phyloP scores from a whole-genome alignment of 1,140 invertebrate genomes.

The Drosophila ananassae region DNA sequence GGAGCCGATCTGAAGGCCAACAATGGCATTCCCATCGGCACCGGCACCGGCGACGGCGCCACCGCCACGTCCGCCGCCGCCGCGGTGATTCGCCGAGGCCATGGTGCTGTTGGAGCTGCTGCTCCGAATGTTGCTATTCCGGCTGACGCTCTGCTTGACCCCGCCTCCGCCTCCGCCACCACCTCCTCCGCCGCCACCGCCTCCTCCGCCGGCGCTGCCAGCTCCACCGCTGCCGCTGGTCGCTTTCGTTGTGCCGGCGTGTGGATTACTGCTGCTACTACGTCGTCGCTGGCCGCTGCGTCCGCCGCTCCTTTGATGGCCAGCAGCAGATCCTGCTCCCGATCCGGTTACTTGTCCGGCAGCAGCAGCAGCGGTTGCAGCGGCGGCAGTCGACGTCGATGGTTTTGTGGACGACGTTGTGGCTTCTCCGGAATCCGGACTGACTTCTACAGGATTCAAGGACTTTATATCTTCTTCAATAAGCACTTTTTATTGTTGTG shows the following conservation, averaged over 20 bases:
- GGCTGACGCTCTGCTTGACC: slow-evolving; percentile 80
- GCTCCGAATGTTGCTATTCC: slow-evolving; percentile 83
- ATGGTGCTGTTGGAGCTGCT: slow-evolving; percentile 84
- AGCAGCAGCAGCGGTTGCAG: slow-evolving; percentile 50
- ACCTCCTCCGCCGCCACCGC: slow-evolving; percentile 65
- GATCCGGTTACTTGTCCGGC: slow-evolving; percentile 32
- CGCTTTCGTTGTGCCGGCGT: slow-evolving; percentile 80
- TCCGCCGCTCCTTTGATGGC: slow-evolving; percentile 59
- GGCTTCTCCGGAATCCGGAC: slow-evolving; percentile 45
- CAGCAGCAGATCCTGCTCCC: slow-evolving; percentile 26
- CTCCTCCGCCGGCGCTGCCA: slow-evolving; percentile 76
- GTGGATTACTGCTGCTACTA: slow-evolving; percentile 83
- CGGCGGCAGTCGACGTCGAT: slow-evolving; percentile 70
- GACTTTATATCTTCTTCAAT: neutral
- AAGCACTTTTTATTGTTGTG: slow-evolving; percentile 8
- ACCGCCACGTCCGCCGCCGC: slow-evolving; percentile 82
- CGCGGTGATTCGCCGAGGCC: slow-evolving; percentile 85
- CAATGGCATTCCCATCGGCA: slow-evolving; percentile 86
- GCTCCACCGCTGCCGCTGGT: slow-evolving; percentile 80
- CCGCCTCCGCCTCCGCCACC: slow-evolving; percentile 64
- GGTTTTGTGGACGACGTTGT: slow-evolving; percentile 79
- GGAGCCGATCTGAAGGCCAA: slow-evolving; percentile 93
- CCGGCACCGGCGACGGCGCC: slow-evolving; percentile 86
- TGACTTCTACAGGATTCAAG: slow-evolving; percentile 24
- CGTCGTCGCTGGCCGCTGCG: slow-evolving; percentile 78